Evolutionary conservation across 2,797 vertebrate species (phyloP).

Genomic region (Chloroceryle inda): DNA sequence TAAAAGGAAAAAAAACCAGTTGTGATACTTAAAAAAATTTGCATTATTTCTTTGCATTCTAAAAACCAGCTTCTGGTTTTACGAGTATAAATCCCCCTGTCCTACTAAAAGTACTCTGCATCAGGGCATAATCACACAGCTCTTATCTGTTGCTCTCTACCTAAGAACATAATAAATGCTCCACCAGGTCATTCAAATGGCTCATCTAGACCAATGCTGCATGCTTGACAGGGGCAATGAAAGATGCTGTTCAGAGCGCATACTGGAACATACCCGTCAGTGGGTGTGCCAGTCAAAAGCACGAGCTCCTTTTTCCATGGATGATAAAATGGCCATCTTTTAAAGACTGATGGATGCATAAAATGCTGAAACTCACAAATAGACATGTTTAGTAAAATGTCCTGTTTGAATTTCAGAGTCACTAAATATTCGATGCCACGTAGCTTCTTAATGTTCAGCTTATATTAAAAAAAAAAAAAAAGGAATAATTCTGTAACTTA

Average conservation of each 20-base stretch:
- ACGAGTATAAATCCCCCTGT: neutral
- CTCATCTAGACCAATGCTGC: neutral
- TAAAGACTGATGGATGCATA: neutral
- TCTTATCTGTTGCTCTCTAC: neutral
- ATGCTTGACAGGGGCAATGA: neutral
- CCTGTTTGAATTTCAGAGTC: neutral
- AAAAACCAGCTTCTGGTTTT: neutral
- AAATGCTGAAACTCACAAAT: neutral
- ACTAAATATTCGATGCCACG: neutral
- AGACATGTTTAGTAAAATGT: neutral
- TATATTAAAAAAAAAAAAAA: neutral
- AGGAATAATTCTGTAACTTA: neutral
- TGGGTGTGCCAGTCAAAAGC: neutral
- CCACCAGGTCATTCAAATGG: neutral
- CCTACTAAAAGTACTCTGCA: neutral
- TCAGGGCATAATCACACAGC: neutral
- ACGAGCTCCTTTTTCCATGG: neutral
- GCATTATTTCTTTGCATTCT: neutral
- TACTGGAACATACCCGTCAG: neutral
- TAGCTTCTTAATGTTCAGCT: neutral
- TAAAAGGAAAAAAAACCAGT: neutral
- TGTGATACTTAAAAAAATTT: neutral
- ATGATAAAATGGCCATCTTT: neutral
- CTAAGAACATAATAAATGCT: neutral
- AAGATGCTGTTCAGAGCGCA: neutral